Evolutionary conservation across 2,797 vertebrate species (phyloP).

Genomic region (Sebastes vulpes): DNA sequence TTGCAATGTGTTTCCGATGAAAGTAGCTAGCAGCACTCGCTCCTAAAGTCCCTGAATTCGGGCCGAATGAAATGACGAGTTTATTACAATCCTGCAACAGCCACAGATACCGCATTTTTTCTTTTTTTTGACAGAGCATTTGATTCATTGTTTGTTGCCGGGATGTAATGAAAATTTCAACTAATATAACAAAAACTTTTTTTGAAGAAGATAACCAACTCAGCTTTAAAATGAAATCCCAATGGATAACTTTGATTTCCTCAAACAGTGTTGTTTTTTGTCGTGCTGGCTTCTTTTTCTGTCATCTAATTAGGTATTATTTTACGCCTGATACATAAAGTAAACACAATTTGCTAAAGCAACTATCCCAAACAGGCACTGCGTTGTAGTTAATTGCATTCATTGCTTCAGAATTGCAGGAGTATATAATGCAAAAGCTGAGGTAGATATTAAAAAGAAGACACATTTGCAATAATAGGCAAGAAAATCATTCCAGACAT

Average conservation of each 20-base stretch:
- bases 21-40: too few species aligned
- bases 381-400: neutral
- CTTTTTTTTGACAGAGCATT: too few species aligned
- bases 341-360: neutral
- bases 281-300: neutral
- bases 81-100: too few species aligned
- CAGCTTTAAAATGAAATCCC: neutral
- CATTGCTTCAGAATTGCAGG: neutral
- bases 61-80: rapidly evolving
- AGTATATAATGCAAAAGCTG: neutral
- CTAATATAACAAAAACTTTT: too few species aligned
- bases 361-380: neutral
- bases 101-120: too few species aligned
- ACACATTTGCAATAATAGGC: neutral
- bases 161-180: too few species aligned
- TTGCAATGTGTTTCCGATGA: too few species aligned
- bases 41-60: too few species aligned
- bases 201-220: too few species aligned
- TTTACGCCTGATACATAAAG: neutral
- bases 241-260: neutral
- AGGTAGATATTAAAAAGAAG: conserved; percentile 4
- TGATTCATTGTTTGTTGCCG: rapidly evolving
- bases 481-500: neutral
- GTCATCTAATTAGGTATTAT: neutral
- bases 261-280: neutral